phyloP scores from a whole-genome alignment of 2,113 vertebrate genomes.

The Otus sunia region DNA sequence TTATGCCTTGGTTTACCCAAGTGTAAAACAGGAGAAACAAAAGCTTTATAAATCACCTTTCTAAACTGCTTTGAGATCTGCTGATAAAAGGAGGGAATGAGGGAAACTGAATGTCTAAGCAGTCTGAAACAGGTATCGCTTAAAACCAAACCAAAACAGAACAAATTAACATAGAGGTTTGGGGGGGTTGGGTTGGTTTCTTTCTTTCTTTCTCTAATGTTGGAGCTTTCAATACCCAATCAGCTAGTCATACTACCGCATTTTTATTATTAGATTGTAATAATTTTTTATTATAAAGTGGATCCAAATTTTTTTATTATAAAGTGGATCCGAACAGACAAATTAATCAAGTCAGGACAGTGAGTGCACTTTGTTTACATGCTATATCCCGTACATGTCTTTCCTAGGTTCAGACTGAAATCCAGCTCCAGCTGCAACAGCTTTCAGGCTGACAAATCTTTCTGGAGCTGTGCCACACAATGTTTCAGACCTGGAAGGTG shows the following conservation, averaged over 20 bases:
- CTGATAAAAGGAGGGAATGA: background rate
- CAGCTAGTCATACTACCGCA: background rate
- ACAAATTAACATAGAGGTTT: background rate
- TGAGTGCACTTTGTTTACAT: background rate
- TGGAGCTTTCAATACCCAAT: background rate
- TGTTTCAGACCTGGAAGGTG: background rate
- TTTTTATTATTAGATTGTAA: background rate
- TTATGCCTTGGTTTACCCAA: background rate
- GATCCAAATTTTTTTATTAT: background rate
- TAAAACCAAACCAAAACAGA: background rate
- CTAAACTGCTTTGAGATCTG: background rate
- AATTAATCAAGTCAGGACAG: background rate
- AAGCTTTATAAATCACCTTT: background rate
- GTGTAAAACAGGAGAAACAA: background rate
- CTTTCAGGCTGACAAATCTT: background rate
- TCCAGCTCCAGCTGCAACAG: slow-evolving; percentile 8
- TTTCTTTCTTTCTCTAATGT: background rate
- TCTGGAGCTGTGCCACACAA: background rate
- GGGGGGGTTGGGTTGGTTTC: fast-evolving
- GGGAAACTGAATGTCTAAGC: background rate
- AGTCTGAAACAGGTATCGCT: background rate
- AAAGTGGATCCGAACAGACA: background rate
- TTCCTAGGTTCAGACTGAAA: background rate
- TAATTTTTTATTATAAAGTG: background rate
- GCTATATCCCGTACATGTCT: background rate